Evolutionary conservation across 2,797 vertebrate genomes (phyloP).

Genomic region (Acrossocheilus fasciatus): DNA sequence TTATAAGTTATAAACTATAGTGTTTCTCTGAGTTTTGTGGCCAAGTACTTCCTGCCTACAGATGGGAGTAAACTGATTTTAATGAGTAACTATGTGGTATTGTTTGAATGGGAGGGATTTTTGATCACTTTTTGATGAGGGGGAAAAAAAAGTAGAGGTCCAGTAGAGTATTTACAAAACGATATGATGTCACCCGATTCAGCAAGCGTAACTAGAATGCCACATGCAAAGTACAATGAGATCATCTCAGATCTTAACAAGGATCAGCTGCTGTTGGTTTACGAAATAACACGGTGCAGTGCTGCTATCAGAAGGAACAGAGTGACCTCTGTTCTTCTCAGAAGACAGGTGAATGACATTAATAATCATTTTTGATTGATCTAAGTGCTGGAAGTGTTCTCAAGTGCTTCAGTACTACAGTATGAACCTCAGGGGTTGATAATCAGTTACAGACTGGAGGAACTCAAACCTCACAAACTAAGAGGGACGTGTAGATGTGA

Average conservation of each 20-base stretch:
- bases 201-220: slow-evolving; percentile 23
- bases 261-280: slow-evolving; percentile 32
- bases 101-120: background rate
- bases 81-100: background rate
- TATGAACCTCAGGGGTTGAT: background rate
- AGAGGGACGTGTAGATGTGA: slow-evolving; percentile 19
- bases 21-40: background rate
- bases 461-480: background rate
- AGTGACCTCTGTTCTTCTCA: slow-evolving; percentile 36
- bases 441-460: background rate
- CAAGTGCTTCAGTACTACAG: background rate
- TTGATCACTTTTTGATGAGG: background rate
- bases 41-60: background rate
- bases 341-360: slow-evolving; percentile 37
- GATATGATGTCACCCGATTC: slow-evolving; percentile 8
- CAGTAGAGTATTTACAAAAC: background rate
- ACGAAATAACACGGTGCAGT: slow-evolving; percentile 11
- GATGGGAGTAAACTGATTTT: background rate
- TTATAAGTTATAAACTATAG: background rate
- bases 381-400: background rate
- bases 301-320: background rate
- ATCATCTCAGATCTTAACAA: slow-evolving; percentile 41
- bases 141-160: background rate
- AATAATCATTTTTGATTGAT: background rate
- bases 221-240: slow-evolving; percentile 39